Evolutionary conservation across 2,888 invertebrate genomes (phyloP), one percentile per base, ranked within the genome.

Genomic region (Stenoptilia bipunctidactyla): DNA sequence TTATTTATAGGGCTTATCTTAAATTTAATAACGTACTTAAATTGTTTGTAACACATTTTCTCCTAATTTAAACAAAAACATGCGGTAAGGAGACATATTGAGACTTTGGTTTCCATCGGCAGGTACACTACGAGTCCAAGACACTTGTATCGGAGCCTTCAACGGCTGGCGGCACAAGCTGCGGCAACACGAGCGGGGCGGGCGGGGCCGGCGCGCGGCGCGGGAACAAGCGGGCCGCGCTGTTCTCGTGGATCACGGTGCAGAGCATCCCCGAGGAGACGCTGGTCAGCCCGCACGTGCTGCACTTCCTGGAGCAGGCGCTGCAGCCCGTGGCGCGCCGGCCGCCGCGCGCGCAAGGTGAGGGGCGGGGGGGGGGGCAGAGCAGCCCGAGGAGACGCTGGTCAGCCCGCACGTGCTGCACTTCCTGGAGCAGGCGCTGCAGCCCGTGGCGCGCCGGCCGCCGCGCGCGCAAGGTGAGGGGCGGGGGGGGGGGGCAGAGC

Each of bases 261-360:
- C 97, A 98, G 75, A 96, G 96, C 60, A 95, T 98, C 54, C 98
- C 98, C 0, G 97, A 96, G 66, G 98, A 98, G 77, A 98, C 98
- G 15, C 92, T 98, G 51, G 96, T 99, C 61, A 97, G 96, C 51
- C 98, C 99, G 0, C 96, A 97, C 58, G 94, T 99, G 52, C 85
- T 99, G 40, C 97, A 98, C 73, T 99, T 98, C 73, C 74, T 99
- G 49, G 98, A 99, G 65, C 98, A 98, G 75, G 97, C 97, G 0
- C 73, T 98, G 27, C 98, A 98, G 60, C 97, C 98, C 0, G 94
- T 98, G 60, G 97, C 97, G 3, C 3, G 20, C 4, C 20, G 20
- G 3, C 20, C 20, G 20, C 4, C 20, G 20, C 3, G 20, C n/a
- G n/a, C n/a, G n/a, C n/a, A n/a, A n/a, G n/a, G n/a, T n/a, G n/a